These are phyloP conservation scores for Ceratosolen solmsi DNA, from an alignment of 1,140 invertebrate genomes.

Conservation along the genomic window DNA sequence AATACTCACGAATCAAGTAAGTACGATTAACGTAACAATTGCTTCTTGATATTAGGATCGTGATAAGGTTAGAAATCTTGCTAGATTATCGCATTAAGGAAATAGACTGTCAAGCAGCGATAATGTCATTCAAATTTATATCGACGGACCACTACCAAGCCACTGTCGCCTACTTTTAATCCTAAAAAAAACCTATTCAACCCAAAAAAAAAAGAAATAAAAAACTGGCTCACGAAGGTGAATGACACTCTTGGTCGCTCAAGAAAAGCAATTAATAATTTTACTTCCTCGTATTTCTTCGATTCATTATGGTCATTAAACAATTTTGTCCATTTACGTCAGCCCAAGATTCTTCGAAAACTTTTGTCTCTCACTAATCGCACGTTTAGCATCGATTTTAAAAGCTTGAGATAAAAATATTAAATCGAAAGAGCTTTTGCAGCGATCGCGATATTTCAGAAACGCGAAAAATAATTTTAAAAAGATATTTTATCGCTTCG, in stretches of 20 bases:
- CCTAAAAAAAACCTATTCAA: background rate
- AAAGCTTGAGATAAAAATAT: too few relatives aligned
- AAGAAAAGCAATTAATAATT: background rate
- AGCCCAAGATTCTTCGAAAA: too few relatives aligned
- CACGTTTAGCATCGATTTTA: too few relatives aligned
- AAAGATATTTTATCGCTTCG: too few relatives aligned
- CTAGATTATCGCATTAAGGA: background rate
- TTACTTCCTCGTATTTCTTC: background rate
- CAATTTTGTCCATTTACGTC: too few relatives aligned
- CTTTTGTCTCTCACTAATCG: too few relatives aligned
- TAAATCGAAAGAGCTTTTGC: too few relatives aligned
- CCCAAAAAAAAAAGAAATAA: too few relatives aligned
- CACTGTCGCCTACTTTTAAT: background rate
- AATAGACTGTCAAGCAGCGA: background rate
- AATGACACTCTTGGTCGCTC: background rate
- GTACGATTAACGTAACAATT: conserved; percentile 14
- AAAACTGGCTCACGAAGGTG: background rate
- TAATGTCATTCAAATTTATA: background rate
- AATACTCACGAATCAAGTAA: conserved; percentile 27
- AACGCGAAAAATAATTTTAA: too few relatives aligned
- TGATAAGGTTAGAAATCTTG: conserved; percentile 37
- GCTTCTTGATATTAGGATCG: background rate
- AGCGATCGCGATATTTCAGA: too few relatives aligned
- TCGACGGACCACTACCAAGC: background rate
- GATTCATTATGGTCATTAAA: too few relatives aligned